A percentile compares a stretch with the other conserved stretches of the same genome.
phyloP scores from a whole-genome alignment of 2,888 invertebrate species.

The Stenchaetothrips biformis region DNA sequence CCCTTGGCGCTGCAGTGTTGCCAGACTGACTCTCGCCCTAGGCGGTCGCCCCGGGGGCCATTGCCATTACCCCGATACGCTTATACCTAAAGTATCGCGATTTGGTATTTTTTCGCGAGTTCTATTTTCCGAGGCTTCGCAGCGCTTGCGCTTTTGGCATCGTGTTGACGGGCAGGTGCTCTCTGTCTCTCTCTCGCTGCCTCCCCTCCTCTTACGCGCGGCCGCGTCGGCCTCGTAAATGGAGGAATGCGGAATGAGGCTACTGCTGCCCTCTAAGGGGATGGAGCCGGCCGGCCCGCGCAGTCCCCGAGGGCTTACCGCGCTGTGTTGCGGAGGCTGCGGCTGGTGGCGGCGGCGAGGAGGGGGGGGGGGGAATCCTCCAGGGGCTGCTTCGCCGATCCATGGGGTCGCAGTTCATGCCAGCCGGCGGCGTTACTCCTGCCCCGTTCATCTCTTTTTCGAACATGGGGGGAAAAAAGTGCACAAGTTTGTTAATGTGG shows the following conservation, averaged over 20 bases:
- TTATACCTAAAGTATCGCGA: too few species aligned
- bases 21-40: too few species aligned
- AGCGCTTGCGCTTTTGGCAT: too few species aligned
- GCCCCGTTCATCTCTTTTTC: neutral
- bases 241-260: constrained; percentile 15
- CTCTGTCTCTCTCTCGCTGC: neutral
- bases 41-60: too few species aligned
- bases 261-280: neutral
- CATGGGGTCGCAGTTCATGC: neutral
- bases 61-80: too few species aligned
- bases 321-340: neutral
- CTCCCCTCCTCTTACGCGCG: neutral
- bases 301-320: neutral
- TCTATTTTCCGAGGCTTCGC: too few species aligned
- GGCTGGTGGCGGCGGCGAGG: neutral
- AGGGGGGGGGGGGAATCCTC: neutral
- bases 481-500: constrained; percentile 10
- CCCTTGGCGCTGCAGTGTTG: too few species aligned
- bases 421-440: neutral
- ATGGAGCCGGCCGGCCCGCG: neutral
- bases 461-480: neutral
- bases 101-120: too few species aligned
- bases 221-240: neutral
- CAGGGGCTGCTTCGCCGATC: neutral
- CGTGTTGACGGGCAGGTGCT: too few species aligned